Evolutionary conservation across 2,113 vertebrate genomes (phyloP).

Genomic region (Martes martes): DNA sequence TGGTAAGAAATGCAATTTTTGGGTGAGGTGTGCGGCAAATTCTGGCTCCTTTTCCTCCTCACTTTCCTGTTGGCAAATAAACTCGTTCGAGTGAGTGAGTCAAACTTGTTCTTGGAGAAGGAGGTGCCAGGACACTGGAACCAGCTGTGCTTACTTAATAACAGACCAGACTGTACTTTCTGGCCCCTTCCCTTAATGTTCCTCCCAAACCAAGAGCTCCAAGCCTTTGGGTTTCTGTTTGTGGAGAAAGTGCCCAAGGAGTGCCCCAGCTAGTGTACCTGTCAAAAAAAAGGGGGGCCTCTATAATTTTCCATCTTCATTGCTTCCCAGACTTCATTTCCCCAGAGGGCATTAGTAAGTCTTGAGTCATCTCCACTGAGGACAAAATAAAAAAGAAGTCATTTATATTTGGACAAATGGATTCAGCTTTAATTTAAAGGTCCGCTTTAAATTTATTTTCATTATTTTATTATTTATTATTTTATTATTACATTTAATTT

Average conservation of each 20-base stretch:
- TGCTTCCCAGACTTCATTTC: neutral
- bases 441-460: no score
- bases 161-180: neutral
- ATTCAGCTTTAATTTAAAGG: neutral
- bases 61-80: neutral
- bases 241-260: neutral
- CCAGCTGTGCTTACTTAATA: neutral
- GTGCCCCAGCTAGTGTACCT: neutral
- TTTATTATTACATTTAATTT: neutral
- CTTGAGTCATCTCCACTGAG: neutral
- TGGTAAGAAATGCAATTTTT: neutral
- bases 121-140: neutral
- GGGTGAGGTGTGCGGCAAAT: neutral
- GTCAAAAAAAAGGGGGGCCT: neutral
- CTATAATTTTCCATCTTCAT: neutral
- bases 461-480: no score
- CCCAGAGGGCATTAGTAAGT: neutral
- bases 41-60: neutral
- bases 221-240: slow-evolving; percentile 6
- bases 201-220: neutral
- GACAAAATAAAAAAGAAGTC: neutral
- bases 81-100: neutral
- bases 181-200: neutral
- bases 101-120: neutral
- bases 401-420: neutral